These are phyloP conservation scores for Hylomyscus alleni DNA, from an alignment of 2,797 vertebrate genomes.

Conservation along the genomic window DNA sequence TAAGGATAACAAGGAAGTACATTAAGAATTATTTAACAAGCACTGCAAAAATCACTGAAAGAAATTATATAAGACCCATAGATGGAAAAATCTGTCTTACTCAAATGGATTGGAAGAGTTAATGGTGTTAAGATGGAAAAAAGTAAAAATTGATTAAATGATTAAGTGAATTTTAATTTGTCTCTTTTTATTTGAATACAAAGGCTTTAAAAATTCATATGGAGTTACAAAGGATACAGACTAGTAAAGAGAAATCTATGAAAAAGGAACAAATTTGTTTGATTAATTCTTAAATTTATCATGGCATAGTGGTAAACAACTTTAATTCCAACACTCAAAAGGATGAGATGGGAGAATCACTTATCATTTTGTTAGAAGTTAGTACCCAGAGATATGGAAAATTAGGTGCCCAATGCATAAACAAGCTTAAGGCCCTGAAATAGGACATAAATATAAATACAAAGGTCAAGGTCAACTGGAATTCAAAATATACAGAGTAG, in stretches of 20 bases:
- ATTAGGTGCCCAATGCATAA: neutral
- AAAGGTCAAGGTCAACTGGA: neutral
- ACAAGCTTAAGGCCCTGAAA: neutral
- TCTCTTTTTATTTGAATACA: neutral
- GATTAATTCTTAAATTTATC: neutral
- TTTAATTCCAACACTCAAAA: neutral
- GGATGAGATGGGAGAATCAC: neutral
- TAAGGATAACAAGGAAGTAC: neutral
- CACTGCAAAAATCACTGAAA: neutral
- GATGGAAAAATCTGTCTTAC: neutral
- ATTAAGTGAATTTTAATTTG: neutral
- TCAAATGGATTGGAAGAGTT: neutral
- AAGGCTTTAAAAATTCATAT: neutral
- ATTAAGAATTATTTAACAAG: neutral
- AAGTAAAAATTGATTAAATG: neutral
- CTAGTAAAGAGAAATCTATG: neutral
- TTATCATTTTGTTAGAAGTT: neutral
- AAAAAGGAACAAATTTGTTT: neutral
- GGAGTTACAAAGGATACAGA: neutral
- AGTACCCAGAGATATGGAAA: neutral
- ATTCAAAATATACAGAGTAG: neutral
- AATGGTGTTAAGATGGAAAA: neutral
- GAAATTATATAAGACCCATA: neutral
- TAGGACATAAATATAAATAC: neutral
- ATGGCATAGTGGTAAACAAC: neutral